These are phyloP conservation scores for Matsumyia berberina DNA, from an alignment of 2,888 invertebrate species.

Conservation along the genomic window DNA sequence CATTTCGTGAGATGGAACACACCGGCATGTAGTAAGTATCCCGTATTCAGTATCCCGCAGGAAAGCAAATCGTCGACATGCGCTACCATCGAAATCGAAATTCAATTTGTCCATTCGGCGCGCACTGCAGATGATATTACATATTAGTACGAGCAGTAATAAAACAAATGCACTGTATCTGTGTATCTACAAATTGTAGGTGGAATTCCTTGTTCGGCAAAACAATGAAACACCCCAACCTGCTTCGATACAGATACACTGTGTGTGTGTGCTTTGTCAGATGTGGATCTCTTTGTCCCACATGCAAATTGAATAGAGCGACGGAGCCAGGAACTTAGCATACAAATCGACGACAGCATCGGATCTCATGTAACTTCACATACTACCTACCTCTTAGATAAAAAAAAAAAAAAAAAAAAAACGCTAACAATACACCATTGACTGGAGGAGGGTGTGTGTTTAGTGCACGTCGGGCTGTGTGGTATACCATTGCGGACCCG, in stretches of 20 bases:
- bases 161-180: constrained; percentile 63
- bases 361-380: constrained; percentile 74
- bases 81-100: constrained; percentile 59
- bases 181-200: constrained; percentile 64
- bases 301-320: constrained; percentile 73
- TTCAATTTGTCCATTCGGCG: constrained; percentile 70
- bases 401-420: constrained; percentile 38
- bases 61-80: constrained; percentile 40
- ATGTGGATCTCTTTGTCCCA: constrained; percentile 69
- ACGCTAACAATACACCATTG: constrained; percentile 51
- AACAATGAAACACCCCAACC: constrained; percentile 62
- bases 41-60: constrained; percentile 26
- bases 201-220: constrained; percentile 39
- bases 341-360: constrained; percentile 75
- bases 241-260: constrained; percentile 54
- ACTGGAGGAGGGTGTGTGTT: constrained; percentile 69
- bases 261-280: constrained; percentile 13
- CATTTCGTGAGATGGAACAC: constrained; percentile 39
- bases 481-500: constrained; percentile 57
- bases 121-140: constrained; percentile 50
- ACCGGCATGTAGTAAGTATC: neutral
- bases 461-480: constrained; percentile 50
- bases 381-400: constrained; percentile 66
- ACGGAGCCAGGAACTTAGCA: constrained; percentile 46
- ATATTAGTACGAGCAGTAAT: constrained; percentile 63